Evolutionary conservation across 2,797 vertebrate genomes (phyloP).

Genomic region (Craterocephalus amniculus): DNA sequence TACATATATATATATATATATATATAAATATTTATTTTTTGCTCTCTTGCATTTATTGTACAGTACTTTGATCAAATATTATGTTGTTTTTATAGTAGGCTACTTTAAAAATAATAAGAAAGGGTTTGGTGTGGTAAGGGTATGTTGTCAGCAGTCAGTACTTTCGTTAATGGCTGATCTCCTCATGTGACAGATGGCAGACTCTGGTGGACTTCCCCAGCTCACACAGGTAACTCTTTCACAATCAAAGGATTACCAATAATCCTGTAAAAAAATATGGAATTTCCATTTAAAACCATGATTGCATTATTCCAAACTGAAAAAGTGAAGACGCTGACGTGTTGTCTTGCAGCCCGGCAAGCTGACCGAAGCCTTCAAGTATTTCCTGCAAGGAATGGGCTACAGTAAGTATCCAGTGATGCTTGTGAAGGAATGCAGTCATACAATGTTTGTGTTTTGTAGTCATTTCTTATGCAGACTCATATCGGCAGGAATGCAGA

Average conservation of each 20-base stretch:
- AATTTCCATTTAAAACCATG: neutral
- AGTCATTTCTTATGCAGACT: neutral
- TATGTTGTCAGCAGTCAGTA: neutral
- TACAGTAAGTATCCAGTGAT: slow-evolving; percentile 90
- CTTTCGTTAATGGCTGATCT: slow-evolving; percentile 19
- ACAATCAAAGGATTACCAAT: neutral
- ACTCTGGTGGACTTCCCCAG: slow-evolving; percentile 95
- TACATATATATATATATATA: too few relatives aligned
- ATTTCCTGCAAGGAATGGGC: slow-evolving; percentile 99
- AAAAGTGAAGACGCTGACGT: neutral
- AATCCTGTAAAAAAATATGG: neutral
- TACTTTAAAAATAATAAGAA: neutral
- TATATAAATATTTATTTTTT: too few relatives aligned
- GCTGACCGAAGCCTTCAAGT: slow-evolving; percentile 98
- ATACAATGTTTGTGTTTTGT: neutral
- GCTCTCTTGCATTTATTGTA: too few relatives aligned
- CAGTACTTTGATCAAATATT: too few relatives aligned
- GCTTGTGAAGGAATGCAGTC: neutral
- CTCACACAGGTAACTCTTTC: slow-evolving; percentile 91
- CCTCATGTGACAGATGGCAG: slow-evolving; percentile 87
- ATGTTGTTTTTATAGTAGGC: too few relatives aligned
- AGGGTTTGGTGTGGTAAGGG: neutral
- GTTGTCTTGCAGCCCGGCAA: slow-evolving; percentile 90
- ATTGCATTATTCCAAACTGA: neutral
- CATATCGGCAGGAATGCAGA: neutral